These are phyloP conservation scores for Xenopus borealis DNA, from an alignment of 2,113 vertebrate species.

Conservation along the genomic window DNA sequence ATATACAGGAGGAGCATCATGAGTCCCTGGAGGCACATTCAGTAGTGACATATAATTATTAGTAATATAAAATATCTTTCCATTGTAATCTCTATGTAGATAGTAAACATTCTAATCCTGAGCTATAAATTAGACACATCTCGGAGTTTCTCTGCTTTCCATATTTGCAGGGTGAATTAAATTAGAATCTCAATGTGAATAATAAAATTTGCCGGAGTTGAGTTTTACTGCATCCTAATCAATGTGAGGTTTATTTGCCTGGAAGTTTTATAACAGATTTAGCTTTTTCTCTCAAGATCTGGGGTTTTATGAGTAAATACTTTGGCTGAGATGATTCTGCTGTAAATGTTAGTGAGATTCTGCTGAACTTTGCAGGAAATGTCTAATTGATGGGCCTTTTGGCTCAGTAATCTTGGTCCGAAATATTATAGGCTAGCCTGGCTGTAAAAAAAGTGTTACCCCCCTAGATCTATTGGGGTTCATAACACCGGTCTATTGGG, in stretches of 20 bases:
- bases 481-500: no score
- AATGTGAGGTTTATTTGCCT: conserved; percentile 53
- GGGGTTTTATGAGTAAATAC: conserved; percentile 51
- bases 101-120: conserved; percentile 18
- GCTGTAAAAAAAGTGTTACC: no score
- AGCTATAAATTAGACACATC: conserved; percentile 27
- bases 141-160: conserved; percentile 35
- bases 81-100: background rate
- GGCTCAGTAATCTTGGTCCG: no score
- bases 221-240: conserved; percentile 48
- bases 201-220: conserved; percentile 49
- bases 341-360: conserved; percentile 27
- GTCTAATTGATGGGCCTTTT: no score
- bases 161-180: conserved; percentile 29
- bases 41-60: no score
- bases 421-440: no score
- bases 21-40: no score
- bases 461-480: no score
- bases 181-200: conserved; percentile 47
- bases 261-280: conserved; percentile 47
- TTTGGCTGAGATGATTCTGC: conserved; percentile 17
- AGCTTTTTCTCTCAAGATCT: conserved; percentile 47
- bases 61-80: no score
- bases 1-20: no score
- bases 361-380: conserved; percentile 47